phyloP scores from a whole-genome alignment of 2,888 invertebrate species.

The Lepidocyrtoides sp. region DNA sequence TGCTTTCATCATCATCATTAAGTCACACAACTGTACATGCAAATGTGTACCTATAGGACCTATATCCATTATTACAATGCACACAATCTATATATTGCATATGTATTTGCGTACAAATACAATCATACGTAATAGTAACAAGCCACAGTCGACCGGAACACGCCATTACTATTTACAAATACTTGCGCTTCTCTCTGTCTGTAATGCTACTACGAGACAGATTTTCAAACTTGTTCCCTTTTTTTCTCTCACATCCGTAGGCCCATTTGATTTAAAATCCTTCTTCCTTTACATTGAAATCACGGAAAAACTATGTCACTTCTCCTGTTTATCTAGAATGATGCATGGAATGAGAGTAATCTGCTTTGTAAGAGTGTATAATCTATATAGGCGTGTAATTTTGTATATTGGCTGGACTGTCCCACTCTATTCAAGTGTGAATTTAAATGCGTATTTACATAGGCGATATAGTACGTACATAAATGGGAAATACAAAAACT shows the following conservation, averaged over 20 bases:
- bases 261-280: slow-evolving; percentile 5
- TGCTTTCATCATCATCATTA: slow-evolving; percentile 59
- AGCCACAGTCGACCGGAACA: slow-evolving; percentile 39
- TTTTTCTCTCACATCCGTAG: slow-evolving; percentile 10
- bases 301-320: slow-evolving; percentile 33
- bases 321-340: slow-evolving; percentile 52
- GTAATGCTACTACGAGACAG: slow-evolving; percentile 5
- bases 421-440: too few species aligned
- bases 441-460: background rate
- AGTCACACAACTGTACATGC: background rate
- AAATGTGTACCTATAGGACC: background rate
- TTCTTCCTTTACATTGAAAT: background rate
- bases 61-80: background rate
- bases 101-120: background rate
- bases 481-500: slow-evolving; percentile 29
- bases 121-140: background rate
- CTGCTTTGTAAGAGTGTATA: slow-evolving; percentile 18
- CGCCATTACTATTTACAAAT: slow-evolving; percentile 40
- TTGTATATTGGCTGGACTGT: background rate
- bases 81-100: background rate
- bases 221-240: slow-evolving; percentile 46
- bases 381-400: slow-evolving; percentile 1
- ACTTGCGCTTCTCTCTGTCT: background rate
- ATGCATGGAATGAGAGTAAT: slow-evolving; percentile 61
- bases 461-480: background rate